Base-by-base conservation (phyloP, 1,140 invertebrate genomes). In the Episyrphus balteatus region DNA sequence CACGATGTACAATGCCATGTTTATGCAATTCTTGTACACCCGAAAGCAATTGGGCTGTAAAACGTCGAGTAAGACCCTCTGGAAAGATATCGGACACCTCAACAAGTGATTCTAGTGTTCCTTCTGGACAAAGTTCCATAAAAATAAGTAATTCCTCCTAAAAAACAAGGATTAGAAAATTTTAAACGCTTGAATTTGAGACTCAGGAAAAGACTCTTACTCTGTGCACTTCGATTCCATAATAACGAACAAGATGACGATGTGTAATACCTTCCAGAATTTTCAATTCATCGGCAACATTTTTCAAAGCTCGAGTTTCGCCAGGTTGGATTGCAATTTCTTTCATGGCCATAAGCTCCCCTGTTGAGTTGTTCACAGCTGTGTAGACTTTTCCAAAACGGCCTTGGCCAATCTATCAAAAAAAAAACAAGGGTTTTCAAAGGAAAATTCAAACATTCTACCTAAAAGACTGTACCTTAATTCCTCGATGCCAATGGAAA, bases 281-380 rank as follows among this genome's bases (percentile, higher is more conserved):
- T 56, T 85, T 82, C 39, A 95, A 77, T 68, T 96, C 92, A 63
- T 92, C 87, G 15, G 84, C 84, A 6, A 92, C 82, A 14, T 82
- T 80, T 69, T 84, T 82, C 19, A 93, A 75, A 0, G 82, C 80
- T 46, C 82, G 73, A 39, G 83, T 78, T 71, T 93, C 89, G 45
- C 88, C 90, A 10, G 85, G 84, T 55, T 88, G 86, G 19, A 93
- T 71, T 40, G 81, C 78, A 40, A 93, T 82, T 75, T 94, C 90
- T 73, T 96, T 96, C 82, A 95, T 92, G 5, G 92, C 92, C 73
- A 94, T 82, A 54, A 95, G 70, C 69, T 94, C 90, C 11, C 89
- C 90, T 40, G 84, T 89, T 58, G 86, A 82, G 64, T 89, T 91
- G 66, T 95, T 95, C 7, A 94, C 88, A 17, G 90, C 88, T 1